Evolutionary conservation across 2,888 invertebrate genomes (phyloP), one percentile per base, ranked within the genome.

Genomic region (Lasioglossum lativentre): DNA sequence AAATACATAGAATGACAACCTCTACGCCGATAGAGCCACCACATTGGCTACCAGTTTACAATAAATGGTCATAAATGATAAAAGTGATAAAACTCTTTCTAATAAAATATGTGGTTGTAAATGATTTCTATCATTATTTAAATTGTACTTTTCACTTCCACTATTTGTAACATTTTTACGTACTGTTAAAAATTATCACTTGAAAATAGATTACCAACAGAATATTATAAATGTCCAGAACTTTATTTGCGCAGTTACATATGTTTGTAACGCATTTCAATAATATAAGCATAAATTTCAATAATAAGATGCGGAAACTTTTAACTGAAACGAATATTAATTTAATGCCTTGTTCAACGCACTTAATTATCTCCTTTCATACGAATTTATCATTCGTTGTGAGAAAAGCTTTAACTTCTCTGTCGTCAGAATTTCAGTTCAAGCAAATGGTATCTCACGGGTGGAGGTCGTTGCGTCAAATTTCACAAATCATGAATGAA

Each of bases 391-490:
- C 45, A 47, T 40, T 16, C 77, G 27, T 82, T 89, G 83, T 71
- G 71, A 72, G n/a, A 34, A 42, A 47, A 52, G 72, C 85, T 72
- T 80, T 66, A 82, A 56, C 81, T 77, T 63, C 63, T 19, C 81
- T 52, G 75, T 83, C 81, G 80, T 79, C 80, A 78, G 78, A 74
- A 83, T 82, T 89, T 92, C 93, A 94, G 95, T 95, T 93, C 93
- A 94, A 95, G 95, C 94, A 95, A 95, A 95, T 95, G 95, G 95
- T 95, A 95, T 95, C 95, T 93, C 93, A 92, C 93, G 94, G 95
- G 94, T 95, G 95, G 95, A 95, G 94, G 94, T 94, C 94, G 94
- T 94, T 94, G 94, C 94, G 93, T 94, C 94, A 92, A 93, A 92
- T 94, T 93, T 91, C 90, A 90, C 93, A 94, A 95, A 95, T 95